Base-by-base conservation (phyloP, 2,797 vertebrate species). In the Eulemur coronatus region DNA sequence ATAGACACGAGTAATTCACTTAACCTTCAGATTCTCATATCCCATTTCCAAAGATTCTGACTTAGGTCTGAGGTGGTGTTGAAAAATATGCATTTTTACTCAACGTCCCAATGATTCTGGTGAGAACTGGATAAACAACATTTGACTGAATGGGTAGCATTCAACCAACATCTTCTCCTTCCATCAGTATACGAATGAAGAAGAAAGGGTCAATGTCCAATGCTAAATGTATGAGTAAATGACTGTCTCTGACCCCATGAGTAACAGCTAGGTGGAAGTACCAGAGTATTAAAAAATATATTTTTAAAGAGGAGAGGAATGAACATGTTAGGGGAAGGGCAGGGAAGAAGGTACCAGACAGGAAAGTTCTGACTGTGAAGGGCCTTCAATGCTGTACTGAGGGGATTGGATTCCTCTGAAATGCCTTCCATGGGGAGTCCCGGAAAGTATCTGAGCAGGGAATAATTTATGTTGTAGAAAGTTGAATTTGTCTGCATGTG, bases 401-500 rank as follows among this genome's bases (percentile, higher is more conserved):
- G 67, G 15, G 11, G 5, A 48, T 76, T 69, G 82, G 22, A 76
- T 78, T 80, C 69, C 91, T 84, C 75, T 65, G 55, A 94, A 88
- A 89, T 35, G 55, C 65, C 33, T 20, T 41, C 61, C 65, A 35
- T 14, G 20, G 24, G 22, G 50, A 26, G 4, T 41, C 35, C 52
- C 69, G 10, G 55, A 41, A 43, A 46, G 14, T 61, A 38, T 61
- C 14, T 88, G 48, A 89, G 63, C 10, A 93, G 38, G 41, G 59
- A 95, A 55, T 84, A 94, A 84, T 69, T 52, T 35, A 46, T 81
- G 26, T 48, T 67, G 30, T 86, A 38, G 61, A 82, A 92, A 94
- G 57, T 38, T 72, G 12, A 95, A 50, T 94, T 89, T 79, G 48
- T 84, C 43, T 73, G 3, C 10, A 12, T 46, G 17, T 87, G 73